Evolutionary conservation across 1,140 invertebrate genomes (phyloP).

Genomic region (Drosophila triauraria): DNA sequence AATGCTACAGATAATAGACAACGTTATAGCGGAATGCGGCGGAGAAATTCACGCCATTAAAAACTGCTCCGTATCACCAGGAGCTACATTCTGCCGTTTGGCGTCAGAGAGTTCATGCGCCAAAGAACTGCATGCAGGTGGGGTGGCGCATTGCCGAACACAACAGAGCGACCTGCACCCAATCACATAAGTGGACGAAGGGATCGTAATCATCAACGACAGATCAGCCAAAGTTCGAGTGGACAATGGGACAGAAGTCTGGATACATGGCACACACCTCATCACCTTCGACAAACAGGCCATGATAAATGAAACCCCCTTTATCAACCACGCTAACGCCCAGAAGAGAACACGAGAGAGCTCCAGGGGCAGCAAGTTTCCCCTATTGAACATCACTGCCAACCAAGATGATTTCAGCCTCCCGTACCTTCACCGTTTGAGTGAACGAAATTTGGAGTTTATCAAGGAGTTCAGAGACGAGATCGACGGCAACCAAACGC

Average conservation of each 20-base stretch:
- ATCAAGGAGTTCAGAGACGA: not conserved
- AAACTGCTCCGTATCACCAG: no score
- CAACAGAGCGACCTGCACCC: no score
- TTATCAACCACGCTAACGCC: no score
- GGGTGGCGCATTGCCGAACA: no score
- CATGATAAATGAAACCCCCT: constrained; percentile 16
- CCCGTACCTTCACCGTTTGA: not conserved
- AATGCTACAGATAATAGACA: not conserved
- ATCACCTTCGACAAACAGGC: constrained; percentile 14
- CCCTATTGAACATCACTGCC: constrained; percentile 8
- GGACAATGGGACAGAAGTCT: constrained; percentile 24
- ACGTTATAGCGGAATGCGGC: constrained; percentile 1
- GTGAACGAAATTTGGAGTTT: constrained; percentile 11
- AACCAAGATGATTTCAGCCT: not conserved
- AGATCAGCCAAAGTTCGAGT: constrained; percentile 25
- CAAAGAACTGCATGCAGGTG: no score
- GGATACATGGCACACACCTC: constrained; percentile 27
- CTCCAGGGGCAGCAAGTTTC: no score
- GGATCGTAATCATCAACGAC: constrained; percentile 3
- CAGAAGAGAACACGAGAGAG: no score
- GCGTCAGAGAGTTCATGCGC: no score
- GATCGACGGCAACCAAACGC: no score
- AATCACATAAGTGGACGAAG: not conserved
- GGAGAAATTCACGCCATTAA: constrained; percentile 21
- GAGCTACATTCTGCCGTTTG: no score